phyloP scores from a whole-genome alignment of 2,797 vertebrate species.

The Pipistrellus pipistrellus region DNA sequence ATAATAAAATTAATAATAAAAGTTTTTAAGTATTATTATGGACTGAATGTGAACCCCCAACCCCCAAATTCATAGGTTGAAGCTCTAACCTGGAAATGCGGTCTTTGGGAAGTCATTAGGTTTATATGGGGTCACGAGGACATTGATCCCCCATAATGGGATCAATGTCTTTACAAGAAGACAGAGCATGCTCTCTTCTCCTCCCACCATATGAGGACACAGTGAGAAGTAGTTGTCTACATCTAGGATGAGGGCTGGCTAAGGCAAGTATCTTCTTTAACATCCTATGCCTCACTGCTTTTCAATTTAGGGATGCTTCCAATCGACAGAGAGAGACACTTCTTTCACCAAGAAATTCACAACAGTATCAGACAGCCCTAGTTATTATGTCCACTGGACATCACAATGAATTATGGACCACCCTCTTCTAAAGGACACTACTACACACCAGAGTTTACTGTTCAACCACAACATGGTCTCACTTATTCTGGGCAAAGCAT shows the following conservation, averaged over 20 bases:
- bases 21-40: neutral
- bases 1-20: neutral
- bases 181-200: neutral
- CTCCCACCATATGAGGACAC: neutral
- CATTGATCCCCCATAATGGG: neutral
- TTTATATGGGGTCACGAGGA: neutral
- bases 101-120: neutral
- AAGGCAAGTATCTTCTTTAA: neutral
- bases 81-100: neutral
- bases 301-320: neutral
- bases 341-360: conserved; percentile 3
- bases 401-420: neutral
- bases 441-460: neutral
- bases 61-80: neutral
- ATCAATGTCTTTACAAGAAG: neutral
- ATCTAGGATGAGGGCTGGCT: neutral
- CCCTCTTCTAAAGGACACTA: neutral
- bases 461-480: neutral
- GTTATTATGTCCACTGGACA: neutral
- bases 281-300: neutral
- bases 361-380: neutral
- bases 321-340: neutral
- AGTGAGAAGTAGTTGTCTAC: neutral
- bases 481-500: neutral
- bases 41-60: neutral